These are phyloP conservation scores for Anthoscopus minutus DNA, from an alignment of 2,113 vertebrate species.

Conservation along the genomic window DNA sequence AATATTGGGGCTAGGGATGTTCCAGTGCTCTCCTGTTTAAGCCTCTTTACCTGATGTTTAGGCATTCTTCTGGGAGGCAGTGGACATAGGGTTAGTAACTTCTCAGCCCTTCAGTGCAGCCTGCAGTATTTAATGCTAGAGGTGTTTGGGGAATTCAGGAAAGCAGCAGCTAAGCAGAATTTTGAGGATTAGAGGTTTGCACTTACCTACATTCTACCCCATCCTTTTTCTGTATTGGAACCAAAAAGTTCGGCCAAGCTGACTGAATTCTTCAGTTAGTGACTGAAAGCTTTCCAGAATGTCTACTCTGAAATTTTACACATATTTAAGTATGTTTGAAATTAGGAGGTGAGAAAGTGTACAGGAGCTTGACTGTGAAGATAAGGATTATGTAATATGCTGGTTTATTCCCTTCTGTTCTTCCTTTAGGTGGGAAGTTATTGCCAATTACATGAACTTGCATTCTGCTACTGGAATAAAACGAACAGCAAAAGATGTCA, in stretches of 20 bases:
- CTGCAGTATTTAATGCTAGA: not conserved
- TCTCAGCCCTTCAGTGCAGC: not conserved
- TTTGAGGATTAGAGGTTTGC: not conserved
- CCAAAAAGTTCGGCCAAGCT: not conserved
- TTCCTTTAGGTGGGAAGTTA: slow-evolving; percentile 90
- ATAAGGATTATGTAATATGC: not conserved
- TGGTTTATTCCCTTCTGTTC: not conserved
- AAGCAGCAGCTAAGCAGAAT: not conserved
- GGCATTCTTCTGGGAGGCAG: not conserved
- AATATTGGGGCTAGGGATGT: not conserved
- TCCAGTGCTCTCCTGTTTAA: not conserved
- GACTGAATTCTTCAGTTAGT: not conserved
- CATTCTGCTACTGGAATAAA: slow-evolving; percentile 89
- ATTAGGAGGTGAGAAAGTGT: not conserved
- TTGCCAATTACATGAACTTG: slow-evolving; percentile 97
- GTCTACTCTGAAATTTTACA: not conserved
- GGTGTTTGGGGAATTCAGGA: not conserved
- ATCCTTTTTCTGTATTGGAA: not conserved
- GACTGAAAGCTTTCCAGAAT: not conserved
- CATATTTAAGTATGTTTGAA: not conserved
- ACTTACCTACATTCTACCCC: not conserved
- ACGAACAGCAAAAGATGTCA: slow-evolving; percentile 94
- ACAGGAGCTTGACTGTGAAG: not conserved
- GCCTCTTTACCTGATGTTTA: not conserved
- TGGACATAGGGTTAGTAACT: not conserved